phyloP scores from a whole-genome alignment of 2,797 vertebrate genomes.

The Pelochelys cantorii region DNA sequence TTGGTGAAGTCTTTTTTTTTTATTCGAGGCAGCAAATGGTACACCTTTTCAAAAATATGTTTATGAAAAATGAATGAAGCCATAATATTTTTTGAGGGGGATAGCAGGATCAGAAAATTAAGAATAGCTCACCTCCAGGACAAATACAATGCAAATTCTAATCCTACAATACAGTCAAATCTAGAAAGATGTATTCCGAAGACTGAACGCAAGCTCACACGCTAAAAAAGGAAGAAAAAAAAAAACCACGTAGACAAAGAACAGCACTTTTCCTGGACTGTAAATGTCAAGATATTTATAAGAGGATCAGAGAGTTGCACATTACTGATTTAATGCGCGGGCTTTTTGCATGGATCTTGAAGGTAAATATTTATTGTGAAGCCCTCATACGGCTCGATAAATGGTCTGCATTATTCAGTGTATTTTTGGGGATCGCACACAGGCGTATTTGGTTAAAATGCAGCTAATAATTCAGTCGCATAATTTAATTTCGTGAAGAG shows the following conservation, averaged over 20 bases:
- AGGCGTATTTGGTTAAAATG: not conserved
- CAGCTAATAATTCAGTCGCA: not conserved
- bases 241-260: slow-evolving; percentile 36
- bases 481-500: not conserved
- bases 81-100: not conserved
- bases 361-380: not conserved
- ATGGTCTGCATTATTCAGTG: not conserved
- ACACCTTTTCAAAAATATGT: not conserved
- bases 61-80: not conserved
- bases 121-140: not conserved
- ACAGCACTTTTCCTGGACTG: slow-evolving; percentile 16
- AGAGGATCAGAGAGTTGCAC: not conserved
- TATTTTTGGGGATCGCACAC: not conserved
- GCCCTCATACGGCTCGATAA: not conserved
- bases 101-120: not conserved
- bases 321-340: not conserved
- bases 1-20: not conserved
- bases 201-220: not conserved
- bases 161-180: not conserved
- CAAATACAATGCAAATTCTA: not conserved
- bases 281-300: not conserved
- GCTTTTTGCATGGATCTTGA: not conserved
- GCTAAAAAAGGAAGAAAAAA: not conserved
- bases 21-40: not conserved
- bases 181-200: not conserved